phyloP scores from a whole-genome alignment of 2,113 vertebrate genomes.

The Hyaena hyaena region DNA sequence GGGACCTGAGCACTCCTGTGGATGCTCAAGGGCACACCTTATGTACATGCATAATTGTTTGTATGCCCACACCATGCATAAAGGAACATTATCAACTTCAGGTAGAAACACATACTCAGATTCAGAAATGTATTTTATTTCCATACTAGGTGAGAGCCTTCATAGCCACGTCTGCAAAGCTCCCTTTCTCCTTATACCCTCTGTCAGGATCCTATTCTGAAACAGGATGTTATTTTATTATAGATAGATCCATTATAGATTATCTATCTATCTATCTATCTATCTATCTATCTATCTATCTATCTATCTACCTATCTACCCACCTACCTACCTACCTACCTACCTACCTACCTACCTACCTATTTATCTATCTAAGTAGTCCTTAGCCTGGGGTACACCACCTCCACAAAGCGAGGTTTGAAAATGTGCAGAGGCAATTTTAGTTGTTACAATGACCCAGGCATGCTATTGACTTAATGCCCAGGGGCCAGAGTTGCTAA shows the following conservation, averaged over 20 bases:
- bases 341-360: not conserved
- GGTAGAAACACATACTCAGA: not conserved
- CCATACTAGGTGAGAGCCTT: not conserved
- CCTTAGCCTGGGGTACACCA: not conserved
- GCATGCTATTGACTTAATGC: not conserved
- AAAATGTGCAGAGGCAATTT: not conserved
- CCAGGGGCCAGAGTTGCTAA: not conserved
- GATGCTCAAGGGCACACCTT: not conserved
- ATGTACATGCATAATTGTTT: not conserved
- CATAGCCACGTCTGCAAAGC: not conserved
- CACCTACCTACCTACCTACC: not conserved
- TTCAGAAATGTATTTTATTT: not conserved
- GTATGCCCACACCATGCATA: too few relatives aligned
- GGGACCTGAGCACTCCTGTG: not conserved
- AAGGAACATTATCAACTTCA: not conserved
- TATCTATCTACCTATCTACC: not conserved
- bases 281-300: not conserved
- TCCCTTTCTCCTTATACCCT: not conserved
- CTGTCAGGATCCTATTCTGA: slow-evolving; percentile 1
- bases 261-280: not conserved
- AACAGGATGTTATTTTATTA: not conserved
- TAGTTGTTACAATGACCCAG: not conserved
- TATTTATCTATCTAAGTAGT: not conserved
- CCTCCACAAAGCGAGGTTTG: not conserved
- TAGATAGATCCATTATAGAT: not conserved